Base-by-base conservation (phyloP, 2,113 vertebrate genomes). In the Macaca mulatta region DNA sequence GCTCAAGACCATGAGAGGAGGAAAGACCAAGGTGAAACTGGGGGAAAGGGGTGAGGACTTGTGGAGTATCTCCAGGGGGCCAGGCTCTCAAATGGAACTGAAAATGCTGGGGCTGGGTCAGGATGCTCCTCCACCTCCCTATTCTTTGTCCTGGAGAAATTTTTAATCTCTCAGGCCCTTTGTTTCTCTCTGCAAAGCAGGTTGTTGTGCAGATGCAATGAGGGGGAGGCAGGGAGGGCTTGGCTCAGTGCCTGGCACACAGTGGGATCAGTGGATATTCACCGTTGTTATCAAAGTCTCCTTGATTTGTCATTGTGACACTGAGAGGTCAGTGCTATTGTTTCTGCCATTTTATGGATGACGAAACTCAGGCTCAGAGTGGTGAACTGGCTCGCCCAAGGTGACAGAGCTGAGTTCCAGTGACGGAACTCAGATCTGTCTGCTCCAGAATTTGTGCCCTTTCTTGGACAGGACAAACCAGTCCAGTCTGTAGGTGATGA, bases 291-390 rank as follows among this genome's bases (percentile, higher is more conserved):
- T 55, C 40, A 55, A 12, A 9, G 23, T 52, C 61, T 16, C 70
- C 93, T 50, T 35, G 45, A 78, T n/a, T 81, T 43, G 43, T 90
- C 4, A 12, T 18, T 69, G 52, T 48, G 48, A 18, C 25, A 40
- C 30, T 77, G 48, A n/a, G 10, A 40, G 18, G 25, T 13, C 17
- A 3, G 20, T 69, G 32, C 8, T 43, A 38, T 35, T n/a, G 0
- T 93, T 84, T 78, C 81, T 95, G 81, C 32, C 57, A 35, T 50
- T 81, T 61, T 59, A 50, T 43, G 80, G 57, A 43, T 61, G 55
- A 61, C 32, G 12, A 91, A 86, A 61, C 75, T 43, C 61, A 96
- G 82, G 38, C 16, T 82, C 84, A 83, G 84, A 87, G 43, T 92
- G 20, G 57, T 72, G 52, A 52, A 32, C 50, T 20, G 35, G 57